phyloP scores from a whole-genome alignment of 2,888 invertebrate species.

The Epinotia brunnichana region DNA sequence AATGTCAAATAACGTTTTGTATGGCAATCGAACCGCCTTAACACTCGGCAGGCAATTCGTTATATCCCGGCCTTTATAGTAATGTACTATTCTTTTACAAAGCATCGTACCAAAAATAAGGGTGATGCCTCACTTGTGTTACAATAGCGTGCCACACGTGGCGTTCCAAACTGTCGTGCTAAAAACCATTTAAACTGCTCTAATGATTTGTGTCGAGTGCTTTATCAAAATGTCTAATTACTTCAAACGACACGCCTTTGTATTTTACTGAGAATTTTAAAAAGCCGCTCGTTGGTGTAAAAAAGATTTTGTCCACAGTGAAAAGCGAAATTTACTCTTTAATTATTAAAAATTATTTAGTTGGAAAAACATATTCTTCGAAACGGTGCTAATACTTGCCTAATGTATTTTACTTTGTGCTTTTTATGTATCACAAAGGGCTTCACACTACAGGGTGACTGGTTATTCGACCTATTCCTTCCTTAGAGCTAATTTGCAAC shows the following conservation, averaged over 20 bases:
- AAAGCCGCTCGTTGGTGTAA: background rate
- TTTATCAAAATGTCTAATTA: slow-evolving; percentile 44
- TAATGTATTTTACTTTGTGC: too few relatives aligned
- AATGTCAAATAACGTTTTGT: too few relatives aligned
- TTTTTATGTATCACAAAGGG: too few relatives aligned
- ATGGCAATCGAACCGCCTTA: too few relatives aligned
- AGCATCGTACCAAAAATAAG: slow-evolving; percentile 1
- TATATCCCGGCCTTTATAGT: too few relatives aligned
- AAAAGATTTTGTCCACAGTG: background rate
- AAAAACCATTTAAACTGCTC: slow-evolving; percentile 40
- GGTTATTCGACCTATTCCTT: too few relatives aligned
- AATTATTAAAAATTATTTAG: background rate
- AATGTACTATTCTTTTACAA: background rate
- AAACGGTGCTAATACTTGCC: background rate
- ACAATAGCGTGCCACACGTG: slow-evolving; percentile 37
- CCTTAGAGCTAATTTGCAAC: too few relatives aligned
- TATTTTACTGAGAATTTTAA: slow-evolving; percentile 24
- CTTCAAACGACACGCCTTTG: slow-evolving; percentile 35
- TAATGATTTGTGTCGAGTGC: slow-evolving; percentile 41
- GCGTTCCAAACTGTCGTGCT: slow-evolving; percentile 29
- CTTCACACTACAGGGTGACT: too few relatives aligned
- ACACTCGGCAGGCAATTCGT: too few relatives aligned
- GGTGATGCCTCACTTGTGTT: slow-evolving; percentile 23
- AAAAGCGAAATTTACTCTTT: background rate
- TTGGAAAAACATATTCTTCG: background rate